These are phyloP conservation scores for Hydrolagus affinis DNA, from an alignment of 2,113 vertebrate genomes.

Conservation along the genomic window DNA sequence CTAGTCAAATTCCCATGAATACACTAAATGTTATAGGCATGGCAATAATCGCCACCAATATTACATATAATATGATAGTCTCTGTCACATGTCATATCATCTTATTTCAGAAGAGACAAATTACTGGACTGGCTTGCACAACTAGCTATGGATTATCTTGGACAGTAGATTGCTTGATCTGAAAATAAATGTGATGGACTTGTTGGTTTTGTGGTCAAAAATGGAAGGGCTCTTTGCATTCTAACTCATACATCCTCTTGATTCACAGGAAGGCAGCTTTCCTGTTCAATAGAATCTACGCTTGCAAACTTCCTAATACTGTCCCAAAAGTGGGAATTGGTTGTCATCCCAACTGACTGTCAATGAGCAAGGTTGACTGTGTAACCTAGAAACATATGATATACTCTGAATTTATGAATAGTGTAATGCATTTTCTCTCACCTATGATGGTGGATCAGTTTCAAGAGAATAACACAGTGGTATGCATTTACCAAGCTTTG, in stretches of 20 bases:
- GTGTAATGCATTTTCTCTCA: too few species aligned
- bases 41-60: neutral
- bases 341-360: neutral
- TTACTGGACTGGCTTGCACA: neutral
- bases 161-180: neutral
- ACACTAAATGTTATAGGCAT: neutral
- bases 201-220: neutral
- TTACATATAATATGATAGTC: too few species aligned
- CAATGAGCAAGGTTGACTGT: neutral
- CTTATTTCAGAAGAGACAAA: neutral
- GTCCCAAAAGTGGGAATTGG: too few species aligned
- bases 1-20: too few species aligned
- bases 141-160: neutral
- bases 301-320: neutral
- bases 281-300: too few species aligned
- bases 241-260: neutral
- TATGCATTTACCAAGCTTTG: too few species aligned
- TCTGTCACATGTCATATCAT: neutral
- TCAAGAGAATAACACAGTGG: too few species aligned
- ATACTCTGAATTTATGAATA: too few species aligned
- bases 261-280: neutral
- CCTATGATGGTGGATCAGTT: too few species aligned
- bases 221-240: neutral
- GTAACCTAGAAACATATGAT: neutral
- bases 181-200: slow-evolving; percentile 1